A percentile compares a stretch with the other conserved stretches of the same genome.
phyloP scores from a whole-genome alignment of 2,113 vertebrate species.

The Lophotis ruficrista region DNA sequence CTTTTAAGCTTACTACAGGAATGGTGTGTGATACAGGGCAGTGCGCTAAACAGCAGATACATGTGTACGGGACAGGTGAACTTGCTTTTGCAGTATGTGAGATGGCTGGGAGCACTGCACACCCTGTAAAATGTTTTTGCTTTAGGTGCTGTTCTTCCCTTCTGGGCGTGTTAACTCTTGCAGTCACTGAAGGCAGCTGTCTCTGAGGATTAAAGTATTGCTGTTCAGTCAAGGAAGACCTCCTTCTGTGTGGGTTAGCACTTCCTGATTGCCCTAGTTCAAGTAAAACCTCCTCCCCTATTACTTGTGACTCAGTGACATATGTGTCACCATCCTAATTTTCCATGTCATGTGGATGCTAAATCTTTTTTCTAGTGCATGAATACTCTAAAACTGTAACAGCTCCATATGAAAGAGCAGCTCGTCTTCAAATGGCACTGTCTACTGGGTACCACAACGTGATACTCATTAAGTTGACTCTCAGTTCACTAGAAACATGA shows the following conservation, averaged over 20 bases:
- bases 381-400: not conserved
- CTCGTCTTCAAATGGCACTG: not conserved
- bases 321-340: not conserved
- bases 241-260: not conserved
- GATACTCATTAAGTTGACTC: not conserved
- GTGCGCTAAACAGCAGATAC: not conserved
- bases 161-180: not conserved
- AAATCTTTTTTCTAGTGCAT: not conserved
- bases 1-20: not conserved
- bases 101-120: not conserved
- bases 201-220: not conserved
- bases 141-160: not conserved
- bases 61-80: not conserved
- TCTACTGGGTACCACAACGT: not conserved
- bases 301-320: constrained; percentile 30
- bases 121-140: not conserved
- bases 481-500: not conserved
- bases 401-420: not conserved
- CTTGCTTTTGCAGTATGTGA: not conserved
- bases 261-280: constrained; percentile 3
- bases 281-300: not conserved
- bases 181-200: not conserved
- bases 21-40: not conserved
- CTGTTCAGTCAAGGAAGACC: not conserved
- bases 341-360: not conserved